Evolutionary conservation across 2,888 invertebrate genomes (phyloP), one percentile per base, ranked within the genome.

Genomic region (Thymelicus acteon): DNA sequence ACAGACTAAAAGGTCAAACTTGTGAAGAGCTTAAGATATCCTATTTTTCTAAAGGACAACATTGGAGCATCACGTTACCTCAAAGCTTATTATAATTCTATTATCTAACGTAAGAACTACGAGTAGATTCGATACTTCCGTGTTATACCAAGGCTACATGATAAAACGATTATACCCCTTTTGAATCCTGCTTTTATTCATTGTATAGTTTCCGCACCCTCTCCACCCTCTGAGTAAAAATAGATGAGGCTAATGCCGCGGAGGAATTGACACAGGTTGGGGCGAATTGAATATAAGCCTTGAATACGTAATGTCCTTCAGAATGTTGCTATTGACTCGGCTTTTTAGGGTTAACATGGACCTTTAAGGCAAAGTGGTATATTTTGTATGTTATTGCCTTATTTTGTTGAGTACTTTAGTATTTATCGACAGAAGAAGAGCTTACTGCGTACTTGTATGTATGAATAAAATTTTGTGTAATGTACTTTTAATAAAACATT

Each of bases 281-380:
- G 49, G 60, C 60, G 61, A 68, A 68, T 68, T 68, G 67, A 68
- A 68, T 68, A 67, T 67, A 68, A 68, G 61, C 37, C 68, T 68
- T 68, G 68, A 68, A 68, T 68, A 68, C 68, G 54, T 68, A 68
- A 68, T 68, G 61, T 54, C 39, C 24, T 60, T 60, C 15, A 49
- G 67, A 40, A 40, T 49, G 60, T 61, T 24, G 61, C 60, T 67
- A 67, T 67, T 67, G 60, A 67, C 67, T 67, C 40, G 40, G 47
- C 60, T 52, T 67, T 67, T 67, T 44, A 61, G 60, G 52, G 61
- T 61, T 61, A 54, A 62, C 52, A 54, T 40, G 61, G 47, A 47
- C 44, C n/a, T 68, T 52, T 39, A 15, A 6, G 61, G 31, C 6
- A 13, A 39, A 19, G 62, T 6, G 8, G 15, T 52, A 37, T 63